Base-by-base conservation (phyloP, 2,888 invertebrate genomes). In the Stenotaenia linearis region DNA sequence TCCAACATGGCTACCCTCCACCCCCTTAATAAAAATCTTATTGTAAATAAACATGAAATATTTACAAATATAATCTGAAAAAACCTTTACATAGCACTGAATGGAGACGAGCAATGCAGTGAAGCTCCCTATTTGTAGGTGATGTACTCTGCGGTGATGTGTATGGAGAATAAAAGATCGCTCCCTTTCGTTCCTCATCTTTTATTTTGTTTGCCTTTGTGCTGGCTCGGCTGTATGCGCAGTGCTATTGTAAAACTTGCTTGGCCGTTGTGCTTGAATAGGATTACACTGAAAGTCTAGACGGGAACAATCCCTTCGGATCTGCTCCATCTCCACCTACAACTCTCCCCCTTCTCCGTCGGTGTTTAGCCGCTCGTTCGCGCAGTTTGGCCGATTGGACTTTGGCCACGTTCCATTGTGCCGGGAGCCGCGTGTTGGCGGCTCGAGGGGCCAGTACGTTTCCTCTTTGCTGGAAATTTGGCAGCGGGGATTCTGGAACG, bases 201-300 rank as follows among this genome's bases (percentile, higher is more conserved):
- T 45, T 45, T 45, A 45, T 56, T 56, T 56, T 56, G 56, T 56
- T 56, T 56, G 56, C 56, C 56, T 56, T 56, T 56, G 56, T 56
- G 56, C 56, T 56, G 56, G 56, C 56, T 4, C 18, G 7, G 56
- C 56, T 56, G 56, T 56, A 18, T 18, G 50, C 50, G 56, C 56
- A 56, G n/a, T 56, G 18, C 56, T n/a, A 56, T 56, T 56, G 56
- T 56, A 18, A 56, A 56, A 56, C 18, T 56, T 56, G 3, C 18
- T 56, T 9, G 56, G 56, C 56, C 56, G 56, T 18, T 56, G 56
- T 18, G 56, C 56, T 56, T 56, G 56, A 56, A 56, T 56, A 18
- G 56, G 56, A 56, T 56, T n/a, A 56, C 56, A 56, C 56, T 56
- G 56, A 2, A 18, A 56, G 56, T 56, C 56, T 56, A 56, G 56